These are phyloP conservation scores for Urosaurus nigricauda DNA, from an alignment of 2,797 vertebrate species.

Conservation along the genomic window DNA sequence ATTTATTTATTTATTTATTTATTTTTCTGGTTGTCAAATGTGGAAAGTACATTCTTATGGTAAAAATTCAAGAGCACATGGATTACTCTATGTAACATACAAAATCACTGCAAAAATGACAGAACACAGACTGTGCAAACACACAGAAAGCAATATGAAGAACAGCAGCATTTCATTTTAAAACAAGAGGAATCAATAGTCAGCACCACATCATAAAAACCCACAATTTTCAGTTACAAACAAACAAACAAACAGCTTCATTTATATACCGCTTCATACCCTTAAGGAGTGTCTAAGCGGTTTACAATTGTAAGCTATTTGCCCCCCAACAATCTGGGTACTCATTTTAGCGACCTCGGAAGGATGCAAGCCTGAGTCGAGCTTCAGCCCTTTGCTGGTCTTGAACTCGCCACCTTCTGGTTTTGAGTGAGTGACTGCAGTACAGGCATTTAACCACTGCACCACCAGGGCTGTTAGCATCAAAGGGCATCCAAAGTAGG, in stretches of 20 bases:
- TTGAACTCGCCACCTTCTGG: too few species aligned
- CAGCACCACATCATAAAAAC: neutral
- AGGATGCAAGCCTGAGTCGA: too few species aligned
- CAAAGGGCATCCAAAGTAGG: neutral
- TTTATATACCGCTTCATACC: too few species aligned
- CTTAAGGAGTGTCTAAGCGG: too few species aligned
- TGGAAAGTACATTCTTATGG: constrained; percentile 4
- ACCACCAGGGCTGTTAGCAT: too few species aligned
- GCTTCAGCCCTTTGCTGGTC: too few species aligned
- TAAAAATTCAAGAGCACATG: neutral
- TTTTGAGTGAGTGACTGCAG: too few species aligned
- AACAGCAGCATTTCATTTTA: neutral
- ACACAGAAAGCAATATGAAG: neutral
- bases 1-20: neutral
- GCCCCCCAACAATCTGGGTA: too few species aligned
- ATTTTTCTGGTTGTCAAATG: constrained; percentile 9
- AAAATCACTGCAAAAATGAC: constrained; percentile 14
- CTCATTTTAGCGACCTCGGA: too few species aligned
- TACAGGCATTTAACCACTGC: too few species aligned
- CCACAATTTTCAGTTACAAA: neutral
- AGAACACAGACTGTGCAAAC: neutral
- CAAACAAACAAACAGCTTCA: too few species aligned
- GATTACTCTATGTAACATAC: neutral
- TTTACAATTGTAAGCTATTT: too few species aligned
- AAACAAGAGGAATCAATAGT: neutral